phyloP scores from a whole-genome alignment of 2,113 vertebrate species.

The Cryptotis parvus region DNA sequence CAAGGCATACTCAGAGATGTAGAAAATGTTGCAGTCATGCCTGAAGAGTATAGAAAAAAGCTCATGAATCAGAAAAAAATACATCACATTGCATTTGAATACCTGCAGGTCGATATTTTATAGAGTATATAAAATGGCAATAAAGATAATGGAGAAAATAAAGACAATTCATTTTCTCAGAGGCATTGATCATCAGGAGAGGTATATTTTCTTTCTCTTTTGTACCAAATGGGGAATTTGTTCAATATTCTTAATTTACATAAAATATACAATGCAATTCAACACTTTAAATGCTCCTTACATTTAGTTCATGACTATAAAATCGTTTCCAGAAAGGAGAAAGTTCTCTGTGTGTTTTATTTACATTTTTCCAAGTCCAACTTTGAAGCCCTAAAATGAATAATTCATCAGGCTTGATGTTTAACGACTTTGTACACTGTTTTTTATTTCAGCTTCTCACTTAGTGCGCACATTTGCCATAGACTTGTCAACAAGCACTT shows the following conservation, averaged over 20 bases:
- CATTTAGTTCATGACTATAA: slow-evolving; percentile 77
- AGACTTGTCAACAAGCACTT: slow-evolving; percentile 75
- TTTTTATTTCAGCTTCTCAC: slow-evolving; percentile 78
- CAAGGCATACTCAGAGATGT: background rate
- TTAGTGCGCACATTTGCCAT: slow-evolving; percentile 62
- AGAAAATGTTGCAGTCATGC: slow-evolving; percentile 41
- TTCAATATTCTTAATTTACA: slow-evolving; percentile 78
- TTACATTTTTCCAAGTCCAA: slow-evolving; percentile 78
- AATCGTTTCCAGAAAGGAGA: slow-evolving; percentile 74
- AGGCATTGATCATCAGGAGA: slow-evolving; percentile 77
- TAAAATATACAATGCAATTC: slow-evolving; percentile 69
- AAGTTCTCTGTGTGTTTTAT: slow-evolving; percentile 81
- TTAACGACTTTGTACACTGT: slow-evolving; percentile 71
- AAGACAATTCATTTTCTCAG: slow-evolving; percentile 81
- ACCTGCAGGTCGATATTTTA: slow-evolving; percentile 77
- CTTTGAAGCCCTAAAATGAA: slow-evolving; percentile 81
- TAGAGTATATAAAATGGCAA: slow-evolving; percentile 79
- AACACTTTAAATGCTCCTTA: slow-evolving; percentile 75
- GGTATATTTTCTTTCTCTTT: slow-evolving; percentile 70
- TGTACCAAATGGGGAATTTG: slow-evolving; percentile 64
- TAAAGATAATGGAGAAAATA: slow-evolving; percentile 83
- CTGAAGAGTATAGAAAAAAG: slow-evolving; percentile 59
- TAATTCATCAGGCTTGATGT: slow-evolving; percentile 81
- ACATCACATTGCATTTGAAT: slow-evolving; percentile 78
- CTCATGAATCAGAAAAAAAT: slow-evolving; percentile 69